Evolutionary conservation across 1,140 invertebrate genomes (phyloP).

Genomic region (Pseudomyrmex sp.): DNA sequence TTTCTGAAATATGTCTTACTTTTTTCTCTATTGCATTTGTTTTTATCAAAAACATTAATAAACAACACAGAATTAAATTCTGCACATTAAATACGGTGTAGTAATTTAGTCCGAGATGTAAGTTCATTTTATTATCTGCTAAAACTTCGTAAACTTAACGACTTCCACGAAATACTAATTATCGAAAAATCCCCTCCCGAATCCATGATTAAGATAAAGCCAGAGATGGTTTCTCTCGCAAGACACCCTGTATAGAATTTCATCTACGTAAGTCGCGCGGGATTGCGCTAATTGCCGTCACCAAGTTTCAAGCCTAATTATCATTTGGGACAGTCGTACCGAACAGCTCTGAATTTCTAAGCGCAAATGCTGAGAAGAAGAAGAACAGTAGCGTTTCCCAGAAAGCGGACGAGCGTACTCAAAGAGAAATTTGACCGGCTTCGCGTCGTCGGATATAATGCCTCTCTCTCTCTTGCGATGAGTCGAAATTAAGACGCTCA

Average conservation of each 20-base stretch:
- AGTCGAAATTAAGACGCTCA: slow-evolving; percentile 72
- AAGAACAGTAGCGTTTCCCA: background rate
- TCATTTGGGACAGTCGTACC: slow-evolving; percentile 63
- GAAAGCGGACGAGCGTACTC: slow-evolving; percentile 33
- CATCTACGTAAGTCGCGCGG: slow-evolving; percentile 31
- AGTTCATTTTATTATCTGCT: background rate
- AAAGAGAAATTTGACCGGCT: slow-evolving; percentile 72
- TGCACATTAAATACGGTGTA: background rate
- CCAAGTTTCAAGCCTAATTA: slow-evolving; percentile 69
- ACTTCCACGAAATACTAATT: background rate
- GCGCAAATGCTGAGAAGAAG: slow-evolving; percentile 47
- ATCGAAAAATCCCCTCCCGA: background rate
- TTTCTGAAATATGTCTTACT: slow-evolving; percentile 27
- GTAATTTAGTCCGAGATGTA: slow-evolving; percentile 39
- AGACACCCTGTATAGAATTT: slow-evolving; percentile 1
- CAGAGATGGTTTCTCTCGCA: background rate
- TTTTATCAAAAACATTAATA: slow-evolving; percentile 49
- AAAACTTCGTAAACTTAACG: background rate
- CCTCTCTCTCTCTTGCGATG: background rate
- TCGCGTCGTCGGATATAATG: slow-evolving; percentile 51
- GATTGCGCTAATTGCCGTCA: slow-evolving; percentile 60
- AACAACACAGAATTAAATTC: slow-evolving; percentile 33
- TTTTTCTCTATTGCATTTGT: background rate
- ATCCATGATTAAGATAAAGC: slow-evolving; percentile 28
- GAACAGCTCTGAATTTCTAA: slow-evolving; percentile 60